Conservation (phyloP, 1,140 invertebrate species). For the Macrosteles quadrilineatus region DNA sequence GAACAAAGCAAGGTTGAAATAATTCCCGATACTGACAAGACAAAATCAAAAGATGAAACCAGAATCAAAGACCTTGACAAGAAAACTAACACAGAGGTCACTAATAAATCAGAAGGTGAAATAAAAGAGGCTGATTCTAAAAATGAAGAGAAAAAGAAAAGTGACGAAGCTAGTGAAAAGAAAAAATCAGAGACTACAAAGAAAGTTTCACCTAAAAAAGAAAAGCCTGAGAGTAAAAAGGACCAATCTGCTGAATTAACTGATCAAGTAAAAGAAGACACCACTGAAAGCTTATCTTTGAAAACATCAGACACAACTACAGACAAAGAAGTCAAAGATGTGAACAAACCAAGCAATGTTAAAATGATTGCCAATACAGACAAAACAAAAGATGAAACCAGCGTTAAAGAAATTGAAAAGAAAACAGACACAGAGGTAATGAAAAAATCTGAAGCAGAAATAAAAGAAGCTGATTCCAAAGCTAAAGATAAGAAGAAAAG, state of each 20-base stretch:
- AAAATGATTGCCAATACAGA: slow-evolving; percentile 2
- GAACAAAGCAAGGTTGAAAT: slow-evolving; percentile 40
- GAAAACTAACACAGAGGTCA: slow-evolving; percentile 14
- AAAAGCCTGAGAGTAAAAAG: too few relatives aligned
- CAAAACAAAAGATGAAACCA: slow-evolving; percentile 13
- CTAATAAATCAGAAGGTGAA: slow-evolving; percentile 35
- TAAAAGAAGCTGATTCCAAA: slow-evolving; percentile 36
- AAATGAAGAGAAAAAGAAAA: slow-evolving; percentile 28
- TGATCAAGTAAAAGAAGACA: slow-evolving; percentile 26
- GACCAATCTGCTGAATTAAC: neutral
- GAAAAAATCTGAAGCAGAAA: slow-evolving; percentile 31
- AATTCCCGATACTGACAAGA: slow-evolving; percentile 39
- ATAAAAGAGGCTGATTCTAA: slow-evolving; percentile 36
- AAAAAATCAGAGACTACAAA: neutral
- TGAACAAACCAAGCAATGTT: slow-evolving; percentile 21
- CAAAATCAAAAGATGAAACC: slow-evolving; percentile 30
- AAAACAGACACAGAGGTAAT: slow-evolving; percentile 14
- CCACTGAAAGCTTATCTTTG: slow-evolving; percentile 28
- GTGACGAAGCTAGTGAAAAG: neutral
- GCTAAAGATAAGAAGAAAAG: slow-evolving; percentile 26
- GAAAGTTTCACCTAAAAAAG: slow-evolving; percentile 1
- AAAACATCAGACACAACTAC: slow-evolving; percentile 29
- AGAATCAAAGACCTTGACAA: slow-evolving; percentile 23
- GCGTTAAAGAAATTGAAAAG: slow-evolving; percentile 23
- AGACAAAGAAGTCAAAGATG: slow-evolving; percentile 30